phyloP scores from a whole-genome alignment of 2,797 vertebrate species.

The Mormyrops boulengeri region DNA sequence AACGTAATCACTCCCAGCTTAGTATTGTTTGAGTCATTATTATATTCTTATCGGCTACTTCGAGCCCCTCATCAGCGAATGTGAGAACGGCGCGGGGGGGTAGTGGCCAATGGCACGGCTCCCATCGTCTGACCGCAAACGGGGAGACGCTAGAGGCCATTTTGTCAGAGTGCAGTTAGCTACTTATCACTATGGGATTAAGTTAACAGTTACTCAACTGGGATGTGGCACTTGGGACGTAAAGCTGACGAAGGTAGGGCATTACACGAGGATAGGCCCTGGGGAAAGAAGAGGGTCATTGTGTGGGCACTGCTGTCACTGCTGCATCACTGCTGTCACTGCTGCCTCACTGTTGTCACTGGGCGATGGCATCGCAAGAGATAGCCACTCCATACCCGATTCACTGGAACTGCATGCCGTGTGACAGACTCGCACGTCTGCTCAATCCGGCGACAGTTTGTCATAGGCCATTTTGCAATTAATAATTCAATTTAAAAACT shows the following conservation, averaged over 20 bases:
- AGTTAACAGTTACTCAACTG: conserved; percentile 56
- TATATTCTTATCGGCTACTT: conserved; percentile 56
- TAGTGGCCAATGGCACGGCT: conserved; percentile 40
- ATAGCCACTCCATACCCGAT: neutral
- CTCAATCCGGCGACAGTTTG: neutral
- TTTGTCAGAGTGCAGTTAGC: conserved; percentile 42
- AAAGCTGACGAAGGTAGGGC: conserved; percentile 53
- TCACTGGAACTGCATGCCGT: neutral
- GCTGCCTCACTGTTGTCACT: neutral
- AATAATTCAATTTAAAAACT: neutral
- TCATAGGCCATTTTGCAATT: neutral
- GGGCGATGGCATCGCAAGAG: neutral
- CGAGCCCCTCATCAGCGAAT: conserved; percentile 46
- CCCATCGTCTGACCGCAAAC: conserved; percentile 44
- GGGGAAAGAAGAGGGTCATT: neutral
- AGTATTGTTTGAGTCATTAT: conserved; percentile 62
- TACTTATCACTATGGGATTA: conserved; percentile 49
- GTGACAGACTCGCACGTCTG: neutral
- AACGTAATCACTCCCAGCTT: conserved; percentile 53
- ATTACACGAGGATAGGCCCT: neutral
- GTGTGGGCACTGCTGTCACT: neutral
- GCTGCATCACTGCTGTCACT: neutral
- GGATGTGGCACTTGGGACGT: conserved; percentile 51
- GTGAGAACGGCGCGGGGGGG: conserved; percentile 43
- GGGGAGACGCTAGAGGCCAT: conserved; percentile 24